Conservation (phyloP, 2,888 invertebrate genomes). For the Oxyteleia sp. region DNA sequence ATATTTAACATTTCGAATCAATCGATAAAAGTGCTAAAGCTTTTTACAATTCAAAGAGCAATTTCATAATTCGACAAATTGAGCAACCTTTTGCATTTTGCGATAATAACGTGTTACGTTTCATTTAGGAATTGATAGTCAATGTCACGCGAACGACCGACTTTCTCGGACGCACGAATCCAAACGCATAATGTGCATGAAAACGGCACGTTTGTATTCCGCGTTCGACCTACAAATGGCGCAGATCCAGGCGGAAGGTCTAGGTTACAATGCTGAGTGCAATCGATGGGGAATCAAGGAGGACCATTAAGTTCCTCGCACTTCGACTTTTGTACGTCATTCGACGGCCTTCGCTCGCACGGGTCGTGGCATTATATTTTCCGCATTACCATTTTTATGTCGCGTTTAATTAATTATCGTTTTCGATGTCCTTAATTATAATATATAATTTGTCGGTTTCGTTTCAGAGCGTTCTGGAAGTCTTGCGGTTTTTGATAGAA, state of each 20-base stretch:
- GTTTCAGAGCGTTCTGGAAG: too few species aligned
- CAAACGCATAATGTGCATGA: constrained; percentile 42
- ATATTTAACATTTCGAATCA: too few species aligned
- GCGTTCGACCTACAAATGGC: constrained; percentile 48
- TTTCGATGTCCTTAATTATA: too few species aligned
- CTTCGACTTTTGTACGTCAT: constrained; percentile 42
- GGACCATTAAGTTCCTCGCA: constrained; percentile 37
- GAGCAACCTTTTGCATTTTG: too few species aligned
- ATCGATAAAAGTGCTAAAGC: too few species aligned
- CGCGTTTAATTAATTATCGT: too few species aligned
- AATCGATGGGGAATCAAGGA: constrained; percentile 47
- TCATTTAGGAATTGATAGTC: constrained; percentile 12
- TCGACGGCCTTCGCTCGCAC: constrained; percentile 18
- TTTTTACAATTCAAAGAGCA: too few species aligned
- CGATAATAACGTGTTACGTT: constrained; percentile 26
- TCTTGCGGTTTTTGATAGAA: too few species aligned
- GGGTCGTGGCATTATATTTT: background rate
- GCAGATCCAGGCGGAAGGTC: constrained; percentile 45
- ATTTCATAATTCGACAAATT: too few species aligned
- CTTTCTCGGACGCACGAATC: constrained; percentile 19
- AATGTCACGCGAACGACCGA: constrained; percentile 25
- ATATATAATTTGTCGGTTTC: too few species aligned
- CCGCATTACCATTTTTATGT: too few species aligned
- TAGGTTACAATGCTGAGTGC: constrained; percentile 49
- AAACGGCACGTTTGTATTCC: constrained; percentile 53